Evolutionary conservation across 1,140 invertebrate species (phyloP), one percentile per base, ranked within the genome.

Genomic region (Lepidostoma basale): DNA sequence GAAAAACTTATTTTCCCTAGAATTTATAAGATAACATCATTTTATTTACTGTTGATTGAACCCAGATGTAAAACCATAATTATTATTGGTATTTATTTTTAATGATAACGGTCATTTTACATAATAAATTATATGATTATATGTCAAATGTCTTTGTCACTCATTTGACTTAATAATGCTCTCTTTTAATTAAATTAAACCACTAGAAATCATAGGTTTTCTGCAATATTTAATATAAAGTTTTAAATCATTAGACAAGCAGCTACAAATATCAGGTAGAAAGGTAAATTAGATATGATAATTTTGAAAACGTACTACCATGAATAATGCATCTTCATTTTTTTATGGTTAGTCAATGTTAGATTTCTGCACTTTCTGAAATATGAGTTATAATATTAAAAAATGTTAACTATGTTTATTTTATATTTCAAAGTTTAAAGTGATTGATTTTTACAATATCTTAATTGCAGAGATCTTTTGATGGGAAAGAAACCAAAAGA

Each of bases 401-500:
- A 5, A 5, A 5, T 5, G 10, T 5, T n/a, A 45, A 45, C 4
- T 4, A 5, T 5, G 16, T 5, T 10, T 4, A n/a, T 45, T 45
- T 18, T 5, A 45, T n/a, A 4, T 18, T 45, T 18, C 16, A 18
- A 10, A 45, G 42, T 45, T 10, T 45, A 18, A 45, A 18, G 10
- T 6, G 9, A 5, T 5, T n/a, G 16, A 10, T 45, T 45, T 18
- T 16, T 5, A 45, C 10, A 5, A 45, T 16, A 45, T 5, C 16
- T 33, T 33, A 33, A 33, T 33, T 5, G 30, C 33, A 88, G 98
- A 62, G 98, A 99, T 85, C 83, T 99, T n/a, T 76, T 99, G n/a
- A 89, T 93, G 86, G 88, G 89, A 3, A 89, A 88, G 54, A 78
- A 82, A 40, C 97, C 98, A 2, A 89, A 90, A 76, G 98, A 99